Conservation (phyloP, 92 coral and sea anemone genomes). For the Zoanthus sansibaricus region DNA sequence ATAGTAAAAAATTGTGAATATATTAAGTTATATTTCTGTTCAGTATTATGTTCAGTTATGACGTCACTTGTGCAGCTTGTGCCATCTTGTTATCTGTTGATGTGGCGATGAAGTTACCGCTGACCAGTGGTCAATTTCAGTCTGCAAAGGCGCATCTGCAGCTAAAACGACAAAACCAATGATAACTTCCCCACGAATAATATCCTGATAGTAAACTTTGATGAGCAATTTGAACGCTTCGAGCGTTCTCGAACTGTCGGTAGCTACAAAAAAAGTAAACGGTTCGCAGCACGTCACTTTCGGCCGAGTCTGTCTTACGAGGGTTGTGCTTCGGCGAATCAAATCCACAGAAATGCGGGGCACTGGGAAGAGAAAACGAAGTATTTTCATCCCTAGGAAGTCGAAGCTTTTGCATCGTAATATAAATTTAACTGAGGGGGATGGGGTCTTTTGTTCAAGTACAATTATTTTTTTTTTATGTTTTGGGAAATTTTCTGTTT, state of each 20-base stretch:
- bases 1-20: too few relatives aligned
- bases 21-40: neutral
- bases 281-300: constrained; percentile 65
- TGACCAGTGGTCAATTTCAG: constrained; percentile 92
- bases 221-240: constrained; percentile 83
- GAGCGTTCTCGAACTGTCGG: constrained; percentile 80
- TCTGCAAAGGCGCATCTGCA: constrained; percentile 73
- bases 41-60: neutral
- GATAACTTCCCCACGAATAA: constrained; percentile 73
- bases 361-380: constrained; percentile 33
- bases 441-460: too few relatives aligned
- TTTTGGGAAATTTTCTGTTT: too few relatives aligned
- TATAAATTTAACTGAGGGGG: too few relatives aligned
- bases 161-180: constrained; percentile 82
- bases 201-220: constrained; percentile 71
- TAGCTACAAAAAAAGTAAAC: constrained; percentile 82
- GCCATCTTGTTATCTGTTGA: constrained; percentile 84
- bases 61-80: constrained; percentile 67
- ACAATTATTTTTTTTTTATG: too few relatives aligned
- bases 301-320: constrained; percentile 72
- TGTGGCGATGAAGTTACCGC: constrained; percentile 88
- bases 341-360: constrained; percentile 84
- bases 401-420: too few relatives aligned
- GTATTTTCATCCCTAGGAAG: too few relatives aligned
- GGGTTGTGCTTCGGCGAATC: constrained; percentile 68